Percentiles rank a stretch among this genome's conserved stretches.
These are phyloP conservation scores for Drosophila imparisetae DNA, from an alignment of 2,888 invertebrate species.

Conservation along the genomic window DNA sequence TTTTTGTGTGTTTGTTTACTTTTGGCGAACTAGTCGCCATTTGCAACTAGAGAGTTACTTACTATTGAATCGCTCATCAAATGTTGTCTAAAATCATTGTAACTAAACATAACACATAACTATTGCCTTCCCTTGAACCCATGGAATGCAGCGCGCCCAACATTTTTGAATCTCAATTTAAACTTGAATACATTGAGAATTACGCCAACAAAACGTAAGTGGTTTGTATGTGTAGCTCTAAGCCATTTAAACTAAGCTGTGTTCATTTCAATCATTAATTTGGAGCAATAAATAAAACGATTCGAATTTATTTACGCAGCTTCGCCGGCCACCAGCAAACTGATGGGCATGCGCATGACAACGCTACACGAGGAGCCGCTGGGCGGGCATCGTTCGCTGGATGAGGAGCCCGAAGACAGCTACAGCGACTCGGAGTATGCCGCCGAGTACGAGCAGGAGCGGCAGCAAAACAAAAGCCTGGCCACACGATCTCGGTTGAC, in stretches of 20 bases:
- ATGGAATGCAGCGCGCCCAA: constrained; percentile 96
- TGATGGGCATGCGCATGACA: constrained; percentile 93
- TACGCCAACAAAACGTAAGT: constrained; percentile 96
- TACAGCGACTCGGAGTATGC: constrained; percentile 85
- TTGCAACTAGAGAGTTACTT: constrained; percentile 24
- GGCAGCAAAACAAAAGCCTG: constrained; percentile 77
- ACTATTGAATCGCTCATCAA: constrained; percentile 49
- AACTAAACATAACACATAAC: constrained; percentile 75
- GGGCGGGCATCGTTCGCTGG: constrained; percentile 85
- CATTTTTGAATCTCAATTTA: constrained; percentile 98
- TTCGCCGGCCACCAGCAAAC: constrained; percentile 93
- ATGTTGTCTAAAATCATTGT: constrained; percentile 62
- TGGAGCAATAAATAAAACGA: not conserved
- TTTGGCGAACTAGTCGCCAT: constrained; percentile 41
- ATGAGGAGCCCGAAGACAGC: constrained; percentile 84
- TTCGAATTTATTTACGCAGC: constrained; percentile 85
- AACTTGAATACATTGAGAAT: constrained; percentile 96
- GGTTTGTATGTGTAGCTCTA: constrained; percentile 76
- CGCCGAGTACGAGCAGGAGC: constrained; percentile 84
- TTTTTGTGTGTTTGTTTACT: constrained; percentile 24
- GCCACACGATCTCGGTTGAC: constrained; percentile 86
- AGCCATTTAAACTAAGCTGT: constrained; percentile 28
- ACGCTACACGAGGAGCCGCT: constrained; percentile 94
- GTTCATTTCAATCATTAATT: not conserved
- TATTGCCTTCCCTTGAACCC: constrained; percentile 65